Conservation (phyloP, 2,113 vertebrate species). For the Leiothrix lutea region DNA sequence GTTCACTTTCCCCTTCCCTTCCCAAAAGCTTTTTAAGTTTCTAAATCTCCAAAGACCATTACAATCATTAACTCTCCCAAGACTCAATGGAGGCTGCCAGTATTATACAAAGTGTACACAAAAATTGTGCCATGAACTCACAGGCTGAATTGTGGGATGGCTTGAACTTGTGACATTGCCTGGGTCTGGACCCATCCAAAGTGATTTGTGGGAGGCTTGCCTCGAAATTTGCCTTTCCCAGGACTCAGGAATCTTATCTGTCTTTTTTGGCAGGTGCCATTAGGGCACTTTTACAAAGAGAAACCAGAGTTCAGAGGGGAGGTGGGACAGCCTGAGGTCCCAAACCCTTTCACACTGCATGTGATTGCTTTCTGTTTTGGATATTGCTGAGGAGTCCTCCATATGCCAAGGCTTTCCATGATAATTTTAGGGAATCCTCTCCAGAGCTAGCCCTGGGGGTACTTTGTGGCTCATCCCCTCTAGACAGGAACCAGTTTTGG, state of each 20-base stretch:
- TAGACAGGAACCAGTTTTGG: background rate
- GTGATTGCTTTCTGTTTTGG: background rate
- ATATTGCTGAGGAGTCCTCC: background rate
- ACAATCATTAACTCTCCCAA: background rate
- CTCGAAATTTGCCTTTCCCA: background rate
- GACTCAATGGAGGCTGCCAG: background rate
- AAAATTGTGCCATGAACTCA: background rate
- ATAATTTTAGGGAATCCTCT: background rate
- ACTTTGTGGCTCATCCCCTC: background rate
- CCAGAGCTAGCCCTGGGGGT: background rate
- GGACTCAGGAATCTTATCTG: background rate
- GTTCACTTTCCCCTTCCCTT: rapidly evolving
- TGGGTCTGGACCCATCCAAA: background rate
- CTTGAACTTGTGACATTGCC: background rate
- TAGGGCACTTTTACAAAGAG: background rate
- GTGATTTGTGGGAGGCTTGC: background rate
- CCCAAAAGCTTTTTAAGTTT: background rate
- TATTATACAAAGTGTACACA: background rate
- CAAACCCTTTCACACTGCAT: background rate
- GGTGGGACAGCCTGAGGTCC: background rate
- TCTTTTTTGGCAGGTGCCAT: background rate
- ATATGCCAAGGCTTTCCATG: background rate
- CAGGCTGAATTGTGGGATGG: background rate
- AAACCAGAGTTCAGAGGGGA: background rate
- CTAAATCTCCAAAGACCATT: background rate